Percentiles rank a stretch among this genome's conserved stretches.
These are phyloP conservation scores for Laupala kohalensis DNA, from an alignment of 1,140 invertebrate species.

Conservation along the genomic window DNA sequence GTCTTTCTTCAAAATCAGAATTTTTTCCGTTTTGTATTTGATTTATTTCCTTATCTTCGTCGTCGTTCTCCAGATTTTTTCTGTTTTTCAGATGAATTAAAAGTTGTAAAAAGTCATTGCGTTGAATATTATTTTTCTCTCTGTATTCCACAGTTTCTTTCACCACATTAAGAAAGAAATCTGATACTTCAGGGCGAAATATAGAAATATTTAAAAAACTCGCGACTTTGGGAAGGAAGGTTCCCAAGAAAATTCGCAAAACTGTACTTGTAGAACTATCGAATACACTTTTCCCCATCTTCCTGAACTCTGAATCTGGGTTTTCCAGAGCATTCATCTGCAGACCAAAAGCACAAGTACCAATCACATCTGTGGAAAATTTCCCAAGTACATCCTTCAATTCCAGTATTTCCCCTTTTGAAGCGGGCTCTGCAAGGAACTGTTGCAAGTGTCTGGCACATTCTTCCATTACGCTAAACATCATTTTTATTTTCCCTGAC, in stretches of 20 bases:
- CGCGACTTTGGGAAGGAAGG: too few relatives aligned
- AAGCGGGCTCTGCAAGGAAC: not conserved
- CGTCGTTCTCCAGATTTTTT: too few relatives aligned
- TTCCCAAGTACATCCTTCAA: slow-evolving; percentile 24
- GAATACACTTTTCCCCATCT: slow-evolving; percentile 3
- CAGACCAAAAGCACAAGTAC: slow-evolving; percentile 41
- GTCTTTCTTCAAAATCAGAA: too few relatives aligned
- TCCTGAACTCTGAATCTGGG: slow-evolving; percentile 25
- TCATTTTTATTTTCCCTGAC: slow-evolving; percentile 32
- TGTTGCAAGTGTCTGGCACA: not conserved
- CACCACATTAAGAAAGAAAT: slow-evolving; percentile 33
- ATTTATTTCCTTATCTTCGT: too few relatives aligned
- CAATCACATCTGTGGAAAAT: slow-evolving; percentile 46
- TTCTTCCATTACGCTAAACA: slow-evolving; percentile 22
- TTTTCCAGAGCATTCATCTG: slow-evolving; percentile 38
- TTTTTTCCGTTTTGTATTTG: too few relatives aligned
- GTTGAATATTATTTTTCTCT: slow-evolving; percentile 30
- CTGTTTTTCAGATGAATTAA: too few relatives aligned
- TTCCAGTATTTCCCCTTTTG: slow-evolving; percentile 25
- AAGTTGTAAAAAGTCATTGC: slow-evolving; percentile 41
- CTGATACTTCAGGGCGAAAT: slow-evolving; percentile 9
- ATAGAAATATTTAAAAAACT: too few relatives aligned
- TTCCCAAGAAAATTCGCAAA: too few relatives aligned
- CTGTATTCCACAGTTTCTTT: slow-evolving; percentile 32
- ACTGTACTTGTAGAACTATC: too few relatives aligned